Conservation (phyloP, 2,797 vertebrate species). For the Enteromius argenteus region DNA sequence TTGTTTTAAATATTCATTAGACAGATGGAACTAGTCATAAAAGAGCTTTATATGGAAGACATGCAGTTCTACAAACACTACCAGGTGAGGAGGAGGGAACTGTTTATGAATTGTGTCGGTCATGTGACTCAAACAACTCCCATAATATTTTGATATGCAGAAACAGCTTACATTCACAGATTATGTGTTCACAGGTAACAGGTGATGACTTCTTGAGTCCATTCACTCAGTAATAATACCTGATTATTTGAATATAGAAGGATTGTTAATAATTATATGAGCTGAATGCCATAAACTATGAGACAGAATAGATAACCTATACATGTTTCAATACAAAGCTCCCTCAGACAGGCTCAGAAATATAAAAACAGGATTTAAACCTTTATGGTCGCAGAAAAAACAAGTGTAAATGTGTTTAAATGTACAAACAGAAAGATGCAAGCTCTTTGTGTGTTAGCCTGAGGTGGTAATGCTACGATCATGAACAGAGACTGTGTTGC, state of each 20-base stretch:
- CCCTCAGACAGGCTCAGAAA: not conserved
- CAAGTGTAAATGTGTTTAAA: not conserved
- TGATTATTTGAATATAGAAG: not conserved
- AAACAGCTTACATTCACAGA: not conserved
- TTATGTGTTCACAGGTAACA: not conserved
- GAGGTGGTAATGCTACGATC: not conserved
- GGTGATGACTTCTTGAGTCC: not conserved
- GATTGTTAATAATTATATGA: not conserved
- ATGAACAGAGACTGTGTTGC: conserved; percentile 55
- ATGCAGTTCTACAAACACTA: conserved; percentile 59
- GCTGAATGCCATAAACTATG: not conserved
- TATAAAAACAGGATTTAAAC: not conserved
- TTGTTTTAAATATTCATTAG: conserved; percentile 78
- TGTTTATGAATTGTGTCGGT: not conserved
- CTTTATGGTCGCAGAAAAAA: not conserved
- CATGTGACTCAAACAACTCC: conserved; percentile 11
- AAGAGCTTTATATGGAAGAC: conserved; percentile 74
- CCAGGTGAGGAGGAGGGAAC: conserved; percentile 13
- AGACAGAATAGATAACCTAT: not conserved
- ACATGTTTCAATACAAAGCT: not conserved
- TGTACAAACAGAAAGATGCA: not conserved
- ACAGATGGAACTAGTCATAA: conserved; percentile 80
- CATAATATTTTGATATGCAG: not conserved
- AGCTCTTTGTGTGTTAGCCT: not conserved
- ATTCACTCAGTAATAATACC: not conserved